Conservation (phyloP, 2,888 invertebrate species). For the Phortica okadai region DNA sequence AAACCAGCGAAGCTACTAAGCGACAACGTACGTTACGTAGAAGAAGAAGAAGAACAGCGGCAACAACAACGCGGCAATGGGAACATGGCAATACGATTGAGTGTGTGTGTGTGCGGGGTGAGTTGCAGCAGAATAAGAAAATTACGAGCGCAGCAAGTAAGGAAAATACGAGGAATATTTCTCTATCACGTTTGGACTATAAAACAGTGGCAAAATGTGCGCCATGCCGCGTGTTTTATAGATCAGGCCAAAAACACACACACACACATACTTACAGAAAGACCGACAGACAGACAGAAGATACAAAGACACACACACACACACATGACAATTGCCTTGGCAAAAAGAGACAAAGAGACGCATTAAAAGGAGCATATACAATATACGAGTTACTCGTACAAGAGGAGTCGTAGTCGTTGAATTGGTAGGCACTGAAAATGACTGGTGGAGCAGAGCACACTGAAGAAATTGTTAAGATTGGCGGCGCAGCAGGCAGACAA, state of each 20-base stretch:
- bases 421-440: neutral
- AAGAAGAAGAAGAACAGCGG: constrained; percentile 37
- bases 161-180: constrained; percentile 54
- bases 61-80: constrained; percentile 37
- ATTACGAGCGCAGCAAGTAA: constrained; percentile 30
- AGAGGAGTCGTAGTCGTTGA: neutral
- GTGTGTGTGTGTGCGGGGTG: neutral
- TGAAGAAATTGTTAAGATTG: too few species aligned
- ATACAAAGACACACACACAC: neutral
- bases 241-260: constrained; percentile 36
- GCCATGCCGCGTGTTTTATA: constrained; percentile 28
- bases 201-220: constrained; percentile 38
- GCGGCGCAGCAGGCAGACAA: neutral
- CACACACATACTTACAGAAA: constrained; percentile 25
- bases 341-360: neutral
- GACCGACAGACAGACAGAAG: neutral
- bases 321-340: too few species aligned
- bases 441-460: neutral
- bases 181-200: constrained; percentile 66
- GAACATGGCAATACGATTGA: constrained; percentile 2
- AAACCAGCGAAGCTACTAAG: constrained; percentile 8
- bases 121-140: constrained; percentile 2
- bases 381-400: neutral
- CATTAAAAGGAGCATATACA: neutral
- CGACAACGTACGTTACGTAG: neutral